phyloP scores from a whole-genome alignment of 2,888 invertebrate genomes.

The Tipula helvola region DNA sequence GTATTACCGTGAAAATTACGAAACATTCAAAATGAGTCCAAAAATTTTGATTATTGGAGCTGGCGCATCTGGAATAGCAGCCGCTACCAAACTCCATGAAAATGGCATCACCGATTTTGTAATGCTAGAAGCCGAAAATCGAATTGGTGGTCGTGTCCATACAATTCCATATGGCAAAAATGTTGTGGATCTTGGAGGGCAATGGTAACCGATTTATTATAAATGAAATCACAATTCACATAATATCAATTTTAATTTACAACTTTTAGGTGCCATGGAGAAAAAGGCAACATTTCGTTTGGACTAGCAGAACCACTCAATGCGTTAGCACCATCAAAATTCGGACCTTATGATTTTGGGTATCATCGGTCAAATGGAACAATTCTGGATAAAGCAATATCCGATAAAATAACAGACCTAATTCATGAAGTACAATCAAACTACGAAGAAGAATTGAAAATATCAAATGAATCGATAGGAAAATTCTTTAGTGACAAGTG shows the following conservation, averaged over 20 bases:
- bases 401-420: constrained; percentile 27
- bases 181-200: constrained; percentile 57
- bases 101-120: constrained; percentile 34
- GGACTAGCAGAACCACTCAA: neutral
- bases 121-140: constrained; percentile 41
- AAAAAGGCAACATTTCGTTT: neutral
- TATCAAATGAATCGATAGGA: constrained; percentile 28
- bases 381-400: constrained; percentile 27
- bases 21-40: neutral
- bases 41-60: constrained; percentile 18
- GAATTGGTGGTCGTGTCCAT: constrained; percentile 29
- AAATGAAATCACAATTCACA: neutral
- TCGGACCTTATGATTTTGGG: constrained; percentile 22
- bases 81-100: constrained; percentile 25
- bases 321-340: neutral
- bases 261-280: constrained; percentile 4
- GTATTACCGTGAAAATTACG: too few relatives aligned
- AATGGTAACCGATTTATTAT: constrained; percentile 42
- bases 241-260: neutral
- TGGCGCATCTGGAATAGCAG: neutral
- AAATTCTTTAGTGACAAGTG: constrained; percentile 26
- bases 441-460: constrained; percentile 26
- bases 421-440: constrained; percentile 24
- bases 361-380: constrained; percentile 32
- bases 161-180: constrained; percentile 27